phyloP scores from a whole-genome alignment of 2,113 vertebrate genomes.

The Erythrocercus mccallii region DNA sequence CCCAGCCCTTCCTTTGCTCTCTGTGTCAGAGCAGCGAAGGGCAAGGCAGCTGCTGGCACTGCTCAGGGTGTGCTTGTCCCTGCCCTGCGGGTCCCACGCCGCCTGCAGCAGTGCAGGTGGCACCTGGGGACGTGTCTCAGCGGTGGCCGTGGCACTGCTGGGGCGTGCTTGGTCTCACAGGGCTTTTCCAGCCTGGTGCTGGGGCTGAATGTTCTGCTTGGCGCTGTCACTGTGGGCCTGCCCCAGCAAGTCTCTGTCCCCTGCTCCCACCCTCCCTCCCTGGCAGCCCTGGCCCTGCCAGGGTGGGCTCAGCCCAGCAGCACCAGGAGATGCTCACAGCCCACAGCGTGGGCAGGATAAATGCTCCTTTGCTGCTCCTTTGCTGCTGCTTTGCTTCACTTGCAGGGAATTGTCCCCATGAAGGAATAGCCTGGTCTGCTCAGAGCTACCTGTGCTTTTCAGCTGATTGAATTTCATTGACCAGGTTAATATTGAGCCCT shows the following conservation, averaged over 20 bases:
- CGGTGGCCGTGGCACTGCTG: neutral
- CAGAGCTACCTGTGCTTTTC: neutral
- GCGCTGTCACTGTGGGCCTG: neutral
- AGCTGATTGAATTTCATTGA: constrained; percentile 7
- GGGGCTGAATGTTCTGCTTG: neutral
- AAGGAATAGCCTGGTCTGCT: neutral
- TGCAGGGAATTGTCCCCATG: neutral
- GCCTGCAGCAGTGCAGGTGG: neutral
- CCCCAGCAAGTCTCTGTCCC: neutral
- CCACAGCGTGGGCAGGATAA: neutral
- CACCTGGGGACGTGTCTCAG: rapidly evolving
- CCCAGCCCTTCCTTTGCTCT: neutral
- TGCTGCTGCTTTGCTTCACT: neutral
- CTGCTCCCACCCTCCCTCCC: neutral
- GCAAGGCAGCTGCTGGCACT: rapidly evolving
- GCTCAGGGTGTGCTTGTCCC: neutral
- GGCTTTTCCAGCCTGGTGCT: neutral
- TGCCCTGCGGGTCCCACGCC: rapidly evolving
- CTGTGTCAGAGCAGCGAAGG: rapidly evolving
- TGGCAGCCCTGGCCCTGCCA: neutral
- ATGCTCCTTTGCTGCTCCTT: neutral
- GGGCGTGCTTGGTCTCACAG: rapidly evolving
- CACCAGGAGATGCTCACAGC: neutral
- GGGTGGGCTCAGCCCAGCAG: neutral
- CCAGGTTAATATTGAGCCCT: constrained; percentile 10